Evolutionary conservation across 2,888 invertebrate species (phyloP).

Genomic region (Seira musarum): DNA sequence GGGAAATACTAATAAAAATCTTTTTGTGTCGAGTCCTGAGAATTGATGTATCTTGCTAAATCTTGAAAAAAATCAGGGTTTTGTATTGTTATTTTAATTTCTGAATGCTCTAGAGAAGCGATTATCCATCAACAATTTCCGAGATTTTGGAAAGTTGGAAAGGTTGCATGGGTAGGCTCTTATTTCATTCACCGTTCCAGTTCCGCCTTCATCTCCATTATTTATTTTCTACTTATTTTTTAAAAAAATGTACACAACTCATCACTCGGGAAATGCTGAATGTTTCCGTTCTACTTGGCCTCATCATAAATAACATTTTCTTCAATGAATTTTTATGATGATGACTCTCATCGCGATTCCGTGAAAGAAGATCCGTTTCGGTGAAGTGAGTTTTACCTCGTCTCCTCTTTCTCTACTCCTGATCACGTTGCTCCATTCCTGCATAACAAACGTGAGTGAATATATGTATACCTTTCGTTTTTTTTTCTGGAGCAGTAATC

Average conservation of each 20-base stretch:
- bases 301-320: constrained; percentile 67
- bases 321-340: constrained; percentile 69
- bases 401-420: constrained; percentile 13
- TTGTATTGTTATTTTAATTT: too few relatives aligned
- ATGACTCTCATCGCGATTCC: too few relatives aligned
- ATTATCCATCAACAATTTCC: too few relatives aligned
- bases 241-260: constrained; percentile 37
- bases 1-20: too few relatives aligned
- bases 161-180: too few relatives aligned
- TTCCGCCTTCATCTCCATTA: constrained; percentile 11
- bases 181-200: constrained; percentile 10
- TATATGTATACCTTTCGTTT: constrained; percentile 26
- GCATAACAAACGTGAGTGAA: too few relatives aligned
- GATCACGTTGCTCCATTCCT: not conserved
- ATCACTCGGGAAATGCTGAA: constrained; percentile 63
- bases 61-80: too few relatives aligned
- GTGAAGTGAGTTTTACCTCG: constrained; percentile 44
- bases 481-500: constrained; percentile 22
- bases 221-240: constrained; percentile 18
- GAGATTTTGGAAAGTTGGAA: too few relatives aligned
- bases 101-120: too few relatives aligned
- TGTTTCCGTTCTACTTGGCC: constrained; percentile 68
- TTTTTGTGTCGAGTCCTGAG: not conserved
- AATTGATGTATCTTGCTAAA: too few relatives aligned
- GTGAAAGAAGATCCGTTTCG: too few relatives aligned